Percentiles rank a stretch among this genome's conserved stretches.
phyloP scores from a whole-genome alignment of 2,797 vertebrate genomes.

The Perodicticus potto region DNA sequence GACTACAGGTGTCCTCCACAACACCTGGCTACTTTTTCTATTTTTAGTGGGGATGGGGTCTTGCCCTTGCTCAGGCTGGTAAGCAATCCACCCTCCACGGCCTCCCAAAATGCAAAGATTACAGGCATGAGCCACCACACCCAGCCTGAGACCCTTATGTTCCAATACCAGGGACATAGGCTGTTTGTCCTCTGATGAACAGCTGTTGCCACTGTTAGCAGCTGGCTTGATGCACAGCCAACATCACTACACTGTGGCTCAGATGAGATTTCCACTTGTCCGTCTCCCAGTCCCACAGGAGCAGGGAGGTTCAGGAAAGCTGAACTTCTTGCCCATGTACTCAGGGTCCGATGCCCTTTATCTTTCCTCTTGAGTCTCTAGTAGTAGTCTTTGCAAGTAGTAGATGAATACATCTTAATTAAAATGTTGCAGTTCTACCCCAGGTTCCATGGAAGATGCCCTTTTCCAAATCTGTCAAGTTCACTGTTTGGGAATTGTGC shows the following conservation, averaged over 20 bases:
- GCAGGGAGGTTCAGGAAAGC: not conserved
- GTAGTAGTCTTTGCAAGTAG: not conserved
- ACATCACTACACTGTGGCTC: not conserved
- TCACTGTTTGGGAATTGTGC: not conserved
- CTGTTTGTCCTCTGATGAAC: not conserved
- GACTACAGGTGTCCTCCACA: too few relatives aligned
- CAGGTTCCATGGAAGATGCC: not conserved
- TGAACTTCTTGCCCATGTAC: not conserved
- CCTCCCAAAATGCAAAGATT: too few relatives aligned
- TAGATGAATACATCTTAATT: not conserved
- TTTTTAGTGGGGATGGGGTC: too few relatives aligned
- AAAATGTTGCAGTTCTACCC: not conserved
- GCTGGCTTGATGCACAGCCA: not conserved
- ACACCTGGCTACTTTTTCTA: too few relatives aligned
- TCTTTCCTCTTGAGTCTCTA: not conserved
- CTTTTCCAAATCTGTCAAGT: not conserved
- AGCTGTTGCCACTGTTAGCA: conserved; percentile 32
- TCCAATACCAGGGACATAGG: not conserved
- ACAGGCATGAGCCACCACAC: too few relatives aligned
- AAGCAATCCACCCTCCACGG: too few relatives aligned
- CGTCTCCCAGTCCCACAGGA: not conserved
- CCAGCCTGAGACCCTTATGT: not conserved
- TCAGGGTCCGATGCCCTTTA: not conserved
- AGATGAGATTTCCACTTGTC: not conserved
- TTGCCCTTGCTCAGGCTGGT: too few relatives aligned